Conservation (phyloP, 2,797 vertebrate genomes). For the Alca torda region DNA sequence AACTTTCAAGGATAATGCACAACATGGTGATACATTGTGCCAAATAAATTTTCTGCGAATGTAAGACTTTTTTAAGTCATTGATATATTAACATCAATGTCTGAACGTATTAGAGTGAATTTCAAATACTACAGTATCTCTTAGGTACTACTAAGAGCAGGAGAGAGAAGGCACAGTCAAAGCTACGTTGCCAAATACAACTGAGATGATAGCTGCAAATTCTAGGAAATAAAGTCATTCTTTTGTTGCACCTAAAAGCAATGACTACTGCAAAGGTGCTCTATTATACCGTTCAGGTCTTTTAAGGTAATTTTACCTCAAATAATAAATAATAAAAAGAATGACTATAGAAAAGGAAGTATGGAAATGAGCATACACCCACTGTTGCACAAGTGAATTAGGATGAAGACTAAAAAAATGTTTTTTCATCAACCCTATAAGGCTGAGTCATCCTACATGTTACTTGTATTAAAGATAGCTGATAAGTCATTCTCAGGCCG, state of each 20-base stretch:
- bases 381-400: conserved; percentile 16
- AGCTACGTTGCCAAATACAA: neutral
- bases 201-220: neutral
- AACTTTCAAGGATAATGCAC: neutral
- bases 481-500: neutral
- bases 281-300: neutral
- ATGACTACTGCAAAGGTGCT: neutral
- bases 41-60: neutral
- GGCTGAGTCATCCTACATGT: neutral
- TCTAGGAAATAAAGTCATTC: neutral
- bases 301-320: neutral
- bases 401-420: neutral
- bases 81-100: neutral
- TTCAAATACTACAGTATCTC: neutral
- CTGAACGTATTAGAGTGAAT: neutral
- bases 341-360: neutral
- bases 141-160: neutral
- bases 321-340: neutral
- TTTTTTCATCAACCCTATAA: neutral
- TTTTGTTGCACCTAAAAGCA: neutral
- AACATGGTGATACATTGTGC: neutral
- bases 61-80: neutral
- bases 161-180: neutral
- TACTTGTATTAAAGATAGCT: neutral
- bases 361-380: neutral